phyloP scores from a whole-genome alignment of 2,888 invertebrate genomes.

The Tachystola acroxantha region DNA sequence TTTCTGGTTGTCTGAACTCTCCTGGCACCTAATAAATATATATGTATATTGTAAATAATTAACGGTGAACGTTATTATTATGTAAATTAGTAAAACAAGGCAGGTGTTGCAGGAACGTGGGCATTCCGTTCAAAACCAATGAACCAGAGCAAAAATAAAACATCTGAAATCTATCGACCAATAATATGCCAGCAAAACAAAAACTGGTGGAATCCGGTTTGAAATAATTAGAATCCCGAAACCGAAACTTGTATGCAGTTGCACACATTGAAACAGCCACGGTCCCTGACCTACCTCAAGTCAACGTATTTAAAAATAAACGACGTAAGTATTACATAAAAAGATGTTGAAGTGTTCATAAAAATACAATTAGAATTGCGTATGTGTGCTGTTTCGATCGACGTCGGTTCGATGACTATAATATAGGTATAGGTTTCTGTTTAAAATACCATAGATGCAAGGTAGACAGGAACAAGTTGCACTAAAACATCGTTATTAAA shows the following conservation, averaged over 20 bases:
- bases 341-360: constrained; percentile 21
- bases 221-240: constrained; percentile 61
- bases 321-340: constrained; percentile 33
- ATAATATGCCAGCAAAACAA: constrained; percentile 26
- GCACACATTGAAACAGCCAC: constrained; percentile 24
- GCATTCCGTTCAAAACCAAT: neutral
- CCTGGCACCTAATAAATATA: neutral
- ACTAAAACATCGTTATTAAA: too few species aligned
- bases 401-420: too few species aligned
- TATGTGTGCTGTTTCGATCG: constrained; percentile 16
- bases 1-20: too few species aligned
- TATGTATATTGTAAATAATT: constrained; percentile 2
- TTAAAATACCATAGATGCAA: too few species aligned
- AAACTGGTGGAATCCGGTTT: constrained; percentile 40
- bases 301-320: constrained; percentile 30
- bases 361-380: constrained; percentile 27
- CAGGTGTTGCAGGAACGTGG: neutral
- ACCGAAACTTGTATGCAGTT: constrained; percentile 42
- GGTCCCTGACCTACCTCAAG: constrained; percentile 60
- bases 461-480: too few species aligned
- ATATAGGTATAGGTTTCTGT: too few species aligned
- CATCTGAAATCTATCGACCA: constrained; percentile 11
- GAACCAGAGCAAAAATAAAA: constrained; percentile 7
- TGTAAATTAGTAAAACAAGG: neutral
- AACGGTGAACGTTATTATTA: too few species aligned